These are phyloP conservation scores for Carollia perspicillata DNA, from an alignment of 2,113 vertebrate genomes.

Conservation along the genomic window DNA sequence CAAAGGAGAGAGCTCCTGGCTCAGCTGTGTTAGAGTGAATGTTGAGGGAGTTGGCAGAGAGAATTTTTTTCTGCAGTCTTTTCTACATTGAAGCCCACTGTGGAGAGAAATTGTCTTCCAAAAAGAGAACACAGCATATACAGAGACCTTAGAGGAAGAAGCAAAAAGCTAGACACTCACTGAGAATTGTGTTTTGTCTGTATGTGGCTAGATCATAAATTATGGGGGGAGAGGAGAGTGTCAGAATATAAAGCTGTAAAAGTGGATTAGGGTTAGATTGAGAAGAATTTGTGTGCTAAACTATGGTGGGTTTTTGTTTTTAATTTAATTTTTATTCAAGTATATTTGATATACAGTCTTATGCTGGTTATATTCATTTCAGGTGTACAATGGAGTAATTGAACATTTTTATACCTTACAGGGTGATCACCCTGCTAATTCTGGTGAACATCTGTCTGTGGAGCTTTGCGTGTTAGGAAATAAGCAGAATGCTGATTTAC, in stretches of 20 bases:
- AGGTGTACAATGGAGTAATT: background rate
- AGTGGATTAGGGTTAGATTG: background rate
- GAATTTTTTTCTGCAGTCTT: background rate
- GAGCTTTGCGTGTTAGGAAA: background rate
- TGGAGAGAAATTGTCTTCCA: background rate
- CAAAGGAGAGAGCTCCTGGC: background rate
- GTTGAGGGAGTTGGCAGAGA: background rate
- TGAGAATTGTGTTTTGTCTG: background rate
- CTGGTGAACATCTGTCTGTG: background rate
- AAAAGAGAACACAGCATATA: background rate
- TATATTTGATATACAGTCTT: background rate
- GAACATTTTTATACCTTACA: background rate
- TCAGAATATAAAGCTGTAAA: background rate
- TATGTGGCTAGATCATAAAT: background rate
- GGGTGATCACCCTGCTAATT: background rate
- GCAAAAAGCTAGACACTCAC: background rate
- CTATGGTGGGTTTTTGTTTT: background rate
- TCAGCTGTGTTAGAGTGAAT: background rate
- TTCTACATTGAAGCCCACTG: rapidly evolving
- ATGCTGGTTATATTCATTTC: background rate
- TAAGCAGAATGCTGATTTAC: background rate
- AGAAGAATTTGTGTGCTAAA: background rate
- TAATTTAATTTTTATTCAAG: background rate
- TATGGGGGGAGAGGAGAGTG: rapidly evolving
- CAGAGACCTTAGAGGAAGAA: background rate